Conservation (phyloP, 37 sponge, comb jelly and placozoan genomes). For the Halichondria panicea region DNA sequence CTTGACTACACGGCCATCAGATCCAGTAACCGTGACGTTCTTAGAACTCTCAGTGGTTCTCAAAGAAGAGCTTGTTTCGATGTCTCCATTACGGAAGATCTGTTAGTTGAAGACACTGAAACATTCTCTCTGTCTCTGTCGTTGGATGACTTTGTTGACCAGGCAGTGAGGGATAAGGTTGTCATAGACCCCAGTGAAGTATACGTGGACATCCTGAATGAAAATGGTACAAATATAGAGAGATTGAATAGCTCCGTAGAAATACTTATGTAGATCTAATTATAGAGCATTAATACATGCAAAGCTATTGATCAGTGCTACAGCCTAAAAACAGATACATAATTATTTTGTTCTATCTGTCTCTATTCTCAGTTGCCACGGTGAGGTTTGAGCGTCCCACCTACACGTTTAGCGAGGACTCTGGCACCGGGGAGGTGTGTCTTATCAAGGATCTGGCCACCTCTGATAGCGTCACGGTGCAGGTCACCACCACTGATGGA, state of each 20-base stretch:
- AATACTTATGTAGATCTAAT: too few relatives aligned
- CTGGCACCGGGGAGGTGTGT: constrained; percentile 8
- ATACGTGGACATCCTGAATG: constrained; percentile 6
- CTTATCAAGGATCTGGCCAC: neutral
- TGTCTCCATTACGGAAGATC: constrained; percentile 10
- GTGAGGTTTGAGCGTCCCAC: constrained; percentile 18
- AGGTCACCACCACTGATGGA: neutral
- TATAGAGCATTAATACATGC: too few relatives aligned
- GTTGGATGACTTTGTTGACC: neutral
- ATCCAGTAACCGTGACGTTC: too few relatives aligned
- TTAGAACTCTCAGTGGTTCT: too few relatives aligned
- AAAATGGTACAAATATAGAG: too few relatives aligned
- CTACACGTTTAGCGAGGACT: neutral
- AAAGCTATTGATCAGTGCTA: too few relatives aligned
- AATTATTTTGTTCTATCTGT: too few relatives aligned
- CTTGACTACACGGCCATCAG: too few relatives aligned
- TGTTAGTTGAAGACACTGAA: constrained; percentile 23
- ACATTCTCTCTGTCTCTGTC: neutral
- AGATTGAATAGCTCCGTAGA: too few relatives aligned
- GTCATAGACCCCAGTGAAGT: neutral
- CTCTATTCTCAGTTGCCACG: constrained; percentile 17
- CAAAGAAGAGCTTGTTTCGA: too few relatives aligned
- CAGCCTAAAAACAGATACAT: too few relatives aligned
- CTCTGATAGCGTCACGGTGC: neutral
- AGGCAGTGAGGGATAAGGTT: neutral